Percentiles rank a stretch among this genome's conserved stretches.
Conservation (phyloP, 1,140 invertebrate species). For the Microplitis mediator region DNA sequence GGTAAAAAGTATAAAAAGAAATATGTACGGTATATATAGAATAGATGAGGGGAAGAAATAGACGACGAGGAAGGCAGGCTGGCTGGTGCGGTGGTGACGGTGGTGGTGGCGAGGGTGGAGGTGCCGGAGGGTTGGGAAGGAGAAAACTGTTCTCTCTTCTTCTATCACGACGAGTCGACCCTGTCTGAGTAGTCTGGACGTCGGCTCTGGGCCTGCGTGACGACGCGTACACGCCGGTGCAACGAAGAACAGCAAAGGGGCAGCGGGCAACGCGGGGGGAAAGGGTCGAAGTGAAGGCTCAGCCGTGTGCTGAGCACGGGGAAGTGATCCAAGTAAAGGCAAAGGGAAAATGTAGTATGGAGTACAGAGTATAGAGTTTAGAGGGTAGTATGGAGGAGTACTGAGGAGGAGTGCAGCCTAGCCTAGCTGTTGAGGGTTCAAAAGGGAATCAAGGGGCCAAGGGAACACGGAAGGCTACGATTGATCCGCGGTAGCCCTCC, state of each 20-base stretch:
- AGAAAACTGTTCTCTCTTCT: constrained; percentile 17
- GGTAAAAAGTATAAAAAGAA: constrained; percentile 1
- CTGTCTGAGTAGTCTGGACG: constrained; percentile 46
- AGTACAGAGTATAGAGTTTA: background rate
- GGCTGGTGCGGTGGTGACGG: background rate
- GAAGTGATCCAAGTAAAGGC: constrained; percentile 29
- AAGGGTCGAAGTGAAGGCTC: constrained; percentile 24
- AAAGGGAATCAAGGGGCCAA: constrained; percentile 29
- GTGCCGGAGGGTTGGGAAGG: background rate
- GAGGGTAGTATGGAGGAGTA: background rate
- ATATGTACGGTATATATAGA: constrained; percentile 12
- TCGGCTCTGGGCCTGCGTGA: constrained; percentile 58
- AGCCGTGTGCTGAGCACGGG: constrained; percentile 27
- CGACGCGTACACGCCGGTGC: constrained; percentile 52
- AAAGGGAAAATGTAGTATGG: constrained; percentile 2
- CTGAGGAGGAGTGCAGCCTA: constrained; percentile 32
- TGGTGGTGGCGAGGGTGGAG: background rate
- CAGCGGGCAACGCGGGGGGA: background rate
- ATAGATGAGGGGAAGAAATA: constrained; percentile 20
- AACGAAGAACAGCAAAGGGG: constrained; percentile 19
- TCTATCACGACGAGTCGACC: background rate
- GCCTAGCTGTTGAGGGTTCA: background rate
- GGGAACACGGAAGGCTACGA: constrained; percentile 56
- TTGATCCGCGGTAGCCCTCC: constrained; percentile 56
- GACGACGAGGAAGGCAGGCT: background rate